Base-by-base conservation (phyloP, 2,888 invertebrate genomes). In the Lithophane semibrunnea region DNA sequence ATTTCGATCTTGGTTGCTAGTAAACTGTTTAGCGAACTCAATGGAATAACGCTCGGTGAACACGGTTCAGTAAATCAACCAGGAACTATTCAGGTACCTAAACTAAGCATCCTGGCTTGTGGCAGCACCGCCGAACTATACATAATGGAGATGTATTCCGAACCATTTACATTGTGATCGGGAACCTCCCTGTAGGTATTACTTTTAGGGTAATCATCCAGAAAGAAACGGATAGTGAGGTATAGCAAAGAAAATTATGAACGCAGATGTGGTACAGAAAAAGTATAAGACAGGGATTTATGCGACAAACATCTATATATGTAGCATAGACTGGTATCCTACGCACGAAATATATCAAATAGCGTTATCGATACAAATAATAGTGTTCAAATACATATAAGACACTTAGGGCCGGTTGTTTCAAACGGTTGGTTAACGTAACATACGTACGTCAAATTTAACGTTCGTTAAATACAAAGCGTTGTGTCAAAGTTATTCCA, bases 151-250 rank as follows among this genome's bases (percentile, higher is more conserved):
- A 73, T 64, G 66, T 71, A 71, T 85, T 83, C 86, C 67, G 49
- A 77, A 68, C 65, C 68, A 77, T 83, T 83, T 66, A 72, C 80
- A 73, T 77, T 72, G 66, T 61, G 56, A 75, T 75, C 74, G 44
- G 37, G 52, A 52, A 65, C 4, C 37, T 60, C 13, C 24, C 63
- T 49, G 24, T 63, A 21, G 21, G 29, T 52, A 58, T 78, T 85
- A 67, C 74, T 88, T 85, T 88, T 77, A 79, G 67, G 61, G 54
- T 66, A 75, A 73, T 68, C 74, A 69, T 37, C 56, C 52, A 75
- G 65, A 84, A 82, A 82, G 60, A 49, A 81, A 37, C n/a, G 21
- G 68, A 83, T 68, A 52, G 67, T 67, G 72, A 52, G 18, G 44
- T 63, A 18, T 24, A 18, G 66, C 24, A 60, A 49, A 64, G 24